These are phyloP conservation scores for Pseudocheirus occidentalis DNA, from an alignment of 2,797 vertebrate genomes.

Conservation along the genomic window DNA sequence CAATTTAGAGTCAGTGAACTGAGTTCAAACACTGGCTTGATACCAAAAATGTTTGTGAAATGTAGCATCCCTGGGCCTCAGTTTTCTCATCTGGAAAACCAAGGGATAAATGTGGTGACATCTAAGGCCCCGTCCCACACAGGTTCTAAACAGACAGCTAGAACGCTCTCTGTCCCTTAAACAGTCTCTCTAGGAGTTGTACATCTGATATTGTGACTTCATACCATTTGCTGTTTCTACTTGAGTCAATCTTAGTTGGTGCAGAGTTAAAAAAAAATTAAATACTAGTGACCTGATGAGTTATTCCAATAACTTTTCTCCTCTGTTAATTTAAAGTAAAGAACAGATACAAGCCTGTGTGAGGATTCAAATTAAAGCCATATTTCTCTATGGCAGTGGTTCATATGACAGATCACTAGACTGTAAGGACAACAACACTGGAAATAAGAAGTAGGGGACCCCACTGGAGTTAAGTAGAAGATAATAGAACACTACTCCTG, in stretches of 20 bases:
- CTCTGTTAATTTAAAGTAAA: not conserved
- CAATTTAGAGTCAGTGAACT: not conserved
- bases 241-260: not conserved
- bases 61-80: not conserved
- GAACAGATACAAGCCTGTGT: fast-evolving
- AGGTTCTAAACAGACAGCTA: not conserved
- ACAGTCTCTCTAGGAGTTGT: not conserved
- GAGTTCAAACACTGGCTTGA: not conserved
- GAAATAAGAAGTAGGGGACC: not conserved
- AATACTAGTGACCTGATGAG: not conserved
- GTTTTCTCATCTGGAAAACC: not conserved
- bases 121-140: not conserved
- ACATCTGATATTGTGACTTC: not conserved
- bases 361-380: fast-evolving
- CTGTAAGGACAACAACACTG: not conserved
- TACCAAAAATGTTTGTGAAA: not conserved
- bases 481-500: not conserved
- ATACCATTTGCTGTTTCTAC: not conserved
- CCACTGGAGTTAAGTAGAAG: not conserved
- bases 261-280: not conserved
- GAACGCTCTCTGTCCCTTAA: not conserved
- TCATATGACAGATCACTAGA: not conserved
- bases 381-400: not conserved
- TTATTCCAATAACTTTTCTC: not conserved
- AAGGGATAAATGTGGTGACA: not conserved